Base-by-base conservation (phyloP, 2,888 invertebrate genomes). In the Drosophila suboccidentalis region DNA sequence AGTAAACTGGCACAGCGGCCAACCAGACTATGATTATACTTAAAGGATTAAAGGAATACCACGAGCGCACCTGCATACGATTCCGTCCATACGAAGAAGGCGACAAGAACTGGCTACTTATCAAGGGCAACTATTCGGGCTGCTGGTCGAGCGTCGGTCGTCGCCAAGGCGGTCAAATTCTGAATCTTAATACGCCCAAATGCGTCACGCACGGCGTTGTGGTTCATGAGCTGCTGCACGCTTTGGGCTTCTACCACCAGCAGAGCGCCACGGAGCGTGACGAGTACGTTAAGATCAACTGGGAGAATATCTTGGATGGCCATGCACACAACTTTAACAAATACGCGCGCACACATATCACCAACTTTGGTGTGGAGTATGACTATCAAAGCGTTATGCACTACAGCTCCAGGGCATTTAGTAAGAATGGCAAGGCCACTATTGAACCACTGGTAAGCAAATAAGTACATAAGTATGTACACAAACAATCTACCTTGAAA, bases 161-260 rank as follows among this genome's bases (percentile, higher is more conserved):
- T 51, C 93, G 94, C 36, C 94, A 94, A 3, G 94, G 94, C 0
- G 94, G 94, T 6, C 96, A 96, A 91, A 93, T 94, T 0, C 86
- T 95, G 19, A 94, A 95, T 80, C 87, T 95, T 1, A 94, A 91
- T 70, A 93, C 94, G 0, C 93, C 93, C 19, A 93, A 94, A 34
- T 95, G 95, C 87, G 94, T 95, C 63, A 93, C 91, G 29, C 94
- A 94, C 66, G 95, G 96, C 15, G 95, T 95, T 10, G 94, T 96
- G 4, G 94, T 96, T 8, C 96, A 97, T 89, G 97, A 97, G 91
- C 93, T 97, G 90, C 93, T 97, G 83, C 97, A 97, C 87, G 95
- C 96, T 0, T 91, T 96, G 1, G 97, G 97, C 0, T 97, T 97
- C 91, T 96, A 96, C 91, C 97, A 97, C 89, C 97, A 97, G 93